Percentiles rank a stretch among this genome's conserved stretches.
Conservation (phyloP, 2,888 invertebrate genomes). For the Cephus sareptanus region DNA sequence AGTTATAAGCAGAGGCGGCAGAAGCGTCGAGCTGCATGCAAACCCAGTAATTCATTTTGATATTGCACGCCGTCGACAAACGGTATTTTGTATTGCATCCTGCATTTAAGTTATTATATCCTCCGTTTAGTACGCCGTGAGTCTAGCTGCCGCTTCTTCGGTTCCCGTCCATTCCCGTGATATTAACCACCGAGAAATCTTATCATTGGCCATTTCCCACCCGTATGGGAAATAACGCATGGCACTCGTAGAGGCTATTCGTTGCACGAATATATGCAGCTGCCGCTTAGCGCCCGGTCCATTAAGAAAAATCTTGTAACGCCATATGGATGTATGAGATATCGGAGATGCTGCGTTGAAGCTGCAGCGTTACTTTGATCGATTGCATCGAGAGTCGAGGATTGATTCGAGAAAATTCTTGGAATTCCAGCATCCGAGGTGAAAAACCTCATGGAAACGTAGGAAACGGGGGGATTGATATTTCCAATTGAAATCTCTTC, state of each 20-base stretch:
- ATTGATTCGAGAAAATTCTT: neutral
- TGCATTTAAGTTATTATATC: constrained; percentile 10
- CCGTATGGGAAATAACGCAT: neutral
- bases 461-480: neutral
- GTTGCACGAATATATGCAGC: neutral
- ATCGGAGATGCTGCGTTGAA: neutral
- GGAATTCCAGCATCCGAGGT: neutral
- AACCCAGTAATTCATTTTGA: constrained; percentile 26
- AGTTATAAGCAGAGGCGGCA: neutral
- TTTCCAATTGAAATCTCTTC: neutral
- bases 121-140: neutral
- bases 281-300: neutral
- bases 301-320: neutral
- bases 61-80: constrained; percentile 30
- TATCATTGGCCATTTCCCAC: neutral
- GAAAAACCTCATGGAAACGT: neutral
- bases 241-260: neutral
- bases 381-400: neutral
- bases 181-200: neutral
- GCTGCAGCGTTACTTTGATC: neutral
- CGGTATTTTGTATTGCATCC: constrained; percentile 29
- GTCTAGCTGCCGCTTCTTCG: neutral
- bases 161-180: neutral
- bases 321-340: neutral
- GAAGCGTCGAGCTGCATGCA: neutral